Conservation (phyloP, 37 sponge, comb jelly and placozoan species). For the Lycopodina hypogea region DNA sequence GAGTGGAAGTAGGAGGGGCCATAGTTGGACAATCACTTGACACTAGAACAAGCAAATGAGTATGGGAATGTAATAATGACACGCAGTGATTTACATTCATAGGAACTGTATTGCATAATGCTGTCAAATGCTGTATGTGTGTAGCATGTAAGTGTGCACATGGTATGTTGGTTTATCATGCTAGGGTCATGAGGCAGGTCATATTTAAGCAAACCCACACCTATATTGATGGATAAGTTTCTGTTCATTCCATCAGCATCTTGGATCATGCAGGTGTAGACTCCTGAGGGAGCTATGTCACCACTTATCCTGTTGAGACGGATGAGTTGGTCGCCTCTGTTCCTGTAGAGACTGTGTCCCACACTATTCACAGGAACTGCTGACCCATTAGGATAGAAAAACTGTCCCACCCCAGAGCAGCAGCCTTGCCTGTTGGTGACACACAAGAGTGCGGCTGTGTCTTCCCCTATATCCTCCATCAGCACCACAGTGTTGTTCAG, state of each 20-base stretch:
- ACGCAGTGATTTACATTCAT: too few species aligned
- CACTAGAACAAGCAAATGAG: too few species aligned
- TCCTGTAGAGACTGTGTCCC: background rate
- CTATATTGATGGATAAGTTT: conserved; percentile 4
- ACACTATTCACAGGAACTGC: background rate
- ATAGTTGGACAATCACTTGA: too few species aligned
- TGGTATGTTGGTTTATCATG: too few species aligned
- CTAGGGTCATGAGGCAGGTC: too few species aligned
- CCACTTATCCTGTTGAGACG: conserved; percentile 3
- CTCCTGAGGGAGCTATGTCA: background rate
- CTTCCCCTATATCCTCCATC: background rate
- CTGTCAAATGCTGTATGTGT: too few species aligned
- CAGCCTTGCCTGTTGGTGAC: background rate
- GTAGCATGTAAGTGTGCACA: too few species aligned
- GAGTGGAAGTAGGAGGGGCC: too few species aligned
- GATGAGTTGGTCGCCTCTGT: background rate
- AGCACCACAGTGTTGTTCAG: conserved; percentile 7
- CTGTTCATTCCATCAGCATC: conserved; percentile 1
- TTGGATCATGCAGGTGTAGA: background rate
- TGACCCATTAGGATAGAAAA: conserved; percentile 1
- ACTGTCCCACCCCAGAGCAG: conserved; percentile 1
- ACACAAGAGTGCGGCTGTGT: background rate
- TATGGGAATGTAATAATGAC: too few species aligned
- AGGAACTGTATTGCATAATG: too few species aligned
- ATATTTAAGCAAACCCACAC: too few species aligned